Conservation (phyloP, 2,888 invertebrate species). For the Elmis aenea region DNA sequence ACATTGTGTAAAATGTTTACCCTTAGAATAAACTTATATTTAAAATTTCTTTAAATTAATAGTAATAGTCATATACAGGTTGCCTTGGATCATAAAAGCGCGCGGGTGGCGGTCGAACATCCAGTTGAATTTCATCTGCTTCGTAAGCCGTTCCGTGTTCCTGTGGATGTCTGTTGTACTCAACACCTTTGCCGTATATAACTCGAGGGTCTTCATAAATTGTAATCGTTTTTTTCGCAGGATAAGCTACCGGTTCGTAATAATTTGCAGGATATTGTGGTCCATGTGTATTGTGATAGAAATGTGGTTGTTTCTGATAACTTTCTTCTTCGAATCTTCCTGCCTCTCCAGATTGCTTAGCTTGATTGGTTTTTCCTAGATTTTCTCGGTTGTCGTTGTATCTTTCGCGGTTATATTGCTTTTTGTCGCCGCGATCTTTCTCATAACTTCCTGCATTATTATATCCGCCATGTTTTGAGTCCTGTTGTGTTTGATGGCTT, state of each 20-base stretch:
- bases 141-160: slow-evolving; percentile 18
- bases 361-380: slow-evolving; percentile 22
- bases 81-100: slow-evolving; percentile 1
- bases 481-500: slow-evolving; percentile 31
- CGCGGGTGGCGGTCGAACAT: slow-evolving; percentile 27
- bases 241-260: slow-evolving; percentile 16
- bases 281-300: slow-evolving; percentile 2
- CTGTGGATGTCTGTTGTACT: slow-evolving; percentile 13
- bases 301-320: slow-evolving; percentile 5
- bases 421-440: slow-evolving; percentile 33
- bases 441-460: slow-evolving; percentile 37
- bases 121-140: slow-evolving; percentile 31
- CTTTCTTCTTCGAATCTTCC: slow-evolving; percentile 14
- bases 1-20: too few relatives aligned
- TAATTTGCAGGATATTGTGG: slow-evolving; percentile 14
- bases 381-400: slow-evolving; percentile 35
- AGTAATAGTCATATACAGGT: slow-evolving; percentile 19
- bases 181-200: slow-evolving; percentile 14
- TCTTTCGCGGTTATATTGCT: slow-evolving; percentile 35
- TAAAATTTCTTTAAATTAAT: too few relatives aligned
- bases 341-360: slow-evolving; percentile 15
- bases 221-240: slow-evolving; percentile 36
- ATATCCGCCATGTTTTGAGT: slow-evolving; percentile 34
- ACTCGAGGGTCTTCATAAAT: slow-evolving; percentile 44
- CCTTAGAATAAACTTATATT: too few relatives aligned